Evolutionary conservation across 2,888 invertebrate genomes (phyloP).

Genomic region (Volucella inanis): DNA sequence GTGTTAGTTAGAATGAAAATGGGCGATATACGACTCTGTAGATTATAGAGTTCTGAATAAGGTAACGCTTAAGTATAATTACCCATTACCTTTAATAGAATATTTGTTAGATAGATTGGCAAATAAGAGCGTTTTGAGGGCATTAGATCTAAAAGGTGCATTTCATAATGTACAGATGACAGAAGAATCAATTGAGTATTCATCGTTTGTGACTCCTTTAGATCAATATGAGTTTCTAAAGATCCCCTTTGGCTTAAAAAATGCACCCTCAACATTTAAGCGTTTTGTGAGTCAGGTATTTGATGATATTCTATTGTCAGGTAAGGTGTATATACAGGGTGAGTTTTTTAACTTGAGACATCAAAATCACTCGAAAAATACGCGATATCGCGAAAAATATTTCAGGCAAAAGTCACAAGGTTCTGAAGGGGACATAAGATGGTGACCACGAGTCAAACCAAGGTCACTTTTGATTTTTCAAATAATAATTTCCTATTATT

Average conservation of each 20-base stretch:
- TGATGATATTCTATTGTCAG: conserved; percentile 56
- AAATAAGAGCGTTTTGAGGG: conserved; percentile 33
- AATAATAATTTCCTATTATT: no score
- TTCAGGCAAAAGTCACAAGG: no score
- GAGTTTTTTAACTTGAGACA: no score
- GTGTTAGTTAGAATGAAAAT: conserved; percentile 58
- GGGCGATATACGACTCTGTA: conserved; percentile 22
- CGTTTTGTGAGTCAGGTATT: conserved; percentile 74
- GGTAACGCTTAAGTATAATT: conserved; percentile 54
- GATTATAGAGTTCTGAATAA: conserved; percentile 38
- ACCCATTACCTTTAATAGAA: conserved; percentile 54
- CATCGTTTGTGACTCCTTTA: conserved; percentile 67
- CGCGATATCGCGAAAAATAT: no score
- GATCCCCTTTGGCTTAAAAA: conserved; percentile 72
- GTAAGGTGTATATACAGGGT: no score
- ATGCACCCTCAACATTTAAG: conserved; percentile 74
- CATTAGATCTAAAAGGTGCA: conserved; percentile 43
- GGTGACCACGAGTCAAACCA: no score
- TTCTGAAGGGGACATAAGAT: no score
- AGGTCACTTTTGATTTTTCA: no score
- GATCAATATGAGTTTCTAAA: conserved; percentile 66
- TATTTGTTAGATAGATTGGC: conserved; percentile 45
- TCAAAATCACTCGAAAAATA: no score
- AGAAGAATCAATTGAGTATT: conserved; percentile 30
- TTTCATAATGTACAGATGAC: conserved; percentile 46